These are phyloP conservation scores for Pedionomus torquatus DNA, from an alignment of 2,113 vertebrate genomes.

Conservation along the genomic window DNA sequence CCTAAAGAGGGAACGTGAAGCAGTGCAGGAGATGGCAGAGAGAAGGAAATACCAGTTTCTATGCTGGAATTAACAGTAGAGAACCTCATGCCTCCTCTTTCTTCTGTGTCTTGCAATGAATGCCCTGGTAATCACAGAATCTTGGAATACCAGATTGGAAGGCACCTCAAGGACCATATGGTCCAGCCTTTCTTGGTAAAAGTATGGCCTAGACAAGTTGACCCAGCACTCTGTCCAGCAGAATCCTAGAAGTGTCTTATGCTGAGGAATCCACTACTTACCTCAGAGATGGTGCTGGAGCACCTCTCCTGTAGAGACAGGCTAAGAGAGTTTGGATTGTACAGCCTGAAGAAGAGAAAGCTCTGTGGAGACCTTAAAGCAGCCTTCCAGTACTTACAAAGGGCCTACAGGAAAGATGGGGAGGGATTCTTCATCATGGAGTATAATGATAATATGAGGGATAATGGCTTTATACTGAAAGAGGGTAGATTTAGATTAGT, in stretches of 20 bases:
- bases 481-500: not conserved
- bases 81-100: not conserved
- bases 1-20: not conserved
- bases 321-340: not conserved
- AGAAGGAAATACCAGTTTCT: not conserved
- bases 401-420: not conserved
- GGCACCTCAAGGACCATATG: not conserved
- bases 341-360: not conserved
- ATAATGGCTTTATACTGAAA: not conserved
- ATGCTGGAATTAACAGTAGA: not conserved
- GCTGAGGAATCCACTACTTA: not conserved
- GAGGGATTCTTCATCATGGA: not conserved
- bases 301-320: not conserved
- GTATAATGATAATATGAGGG: not conserved
- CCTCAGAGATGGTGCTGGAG: no score
- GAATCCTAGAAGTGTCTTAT: not conserved
- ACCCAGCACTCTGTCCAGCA: not conserved
- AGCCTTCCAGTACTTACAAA: not conserved
- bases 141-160: not conserved
- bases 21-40: not conserved
- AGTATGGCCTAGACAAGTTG: not conserved
- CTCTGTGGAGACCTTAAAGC: not conserved
- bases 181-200: not conserved
- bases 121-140: not conserved
- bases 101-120: not conserved